phyloP scores from a whole-genome alignment of 2,888 invertebrate genomes.

The Erebia ligea region DNA sequence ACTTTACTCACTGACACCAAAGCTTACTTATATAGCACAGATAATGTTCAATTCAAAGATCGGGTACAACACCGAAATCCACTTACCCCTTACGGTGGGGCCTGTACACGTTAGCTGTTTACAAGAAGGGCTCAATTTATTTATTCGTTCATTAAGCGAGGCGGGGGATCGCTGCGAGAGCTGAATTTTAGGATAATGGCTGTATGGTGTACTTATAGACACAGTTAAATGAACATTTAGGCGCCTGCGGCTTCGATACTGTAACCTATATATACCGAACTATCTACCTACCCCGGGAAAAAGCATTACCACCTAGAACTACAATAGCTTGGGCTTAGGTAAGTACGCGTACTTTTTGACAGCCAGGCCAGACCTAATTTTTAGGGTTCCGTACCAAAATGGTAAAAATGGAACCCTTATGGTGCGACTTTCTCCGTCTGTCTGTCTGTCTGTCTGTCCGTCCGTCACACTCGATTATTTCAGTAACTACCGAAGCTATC shows the following conservation, averaged over 20 bases:
- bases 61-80: slow-evolving; percentile 79
- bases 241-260: slow-evolving; percentile 45
- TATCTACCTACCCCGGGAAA: background rate
- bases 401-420: no score
- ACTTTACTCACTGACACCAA: slow-evolving; percentile 39
- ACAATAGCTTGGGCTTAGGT: no score
- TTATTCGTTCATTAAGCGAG: slow-evolving; percentile 79
- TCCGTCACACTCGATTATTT: no score
- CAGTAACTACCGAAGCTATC: no score
- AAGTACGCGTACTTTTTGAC: no score
- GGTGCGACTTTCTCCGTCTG: no score
- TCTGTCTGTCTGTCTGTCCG: no score
- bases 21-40: slow-evolving; percentile 47
- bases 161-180: slow-evolving; percentile 73
- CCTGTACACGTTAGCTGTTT: slow-evolving; percentile 71
- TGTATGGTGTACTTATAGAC: slow-evolving; percentile 50
- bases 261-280: slow-evolving; percentile 9
- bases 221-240: slow-evolving; percentile 48
- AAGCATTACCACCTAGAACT: background rate
- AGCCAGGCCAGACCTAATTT: no score
- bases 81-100: slow-evolving; percentile 80
- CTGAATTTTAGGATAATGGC: slow-evolving; percentile 80
- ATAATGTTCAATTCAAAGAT: slow-evolving; percentile 66
- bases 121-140: slow-evolving; percentile 80
- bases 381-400: no score